Percentiles rank a stretch among this genome's conserved stretches.
These are phyloP conservation scores for Rotaria socialis DNA, from an alignment of 2,888 invertebrate genomes.

Conservation along the genomic window DNA sequence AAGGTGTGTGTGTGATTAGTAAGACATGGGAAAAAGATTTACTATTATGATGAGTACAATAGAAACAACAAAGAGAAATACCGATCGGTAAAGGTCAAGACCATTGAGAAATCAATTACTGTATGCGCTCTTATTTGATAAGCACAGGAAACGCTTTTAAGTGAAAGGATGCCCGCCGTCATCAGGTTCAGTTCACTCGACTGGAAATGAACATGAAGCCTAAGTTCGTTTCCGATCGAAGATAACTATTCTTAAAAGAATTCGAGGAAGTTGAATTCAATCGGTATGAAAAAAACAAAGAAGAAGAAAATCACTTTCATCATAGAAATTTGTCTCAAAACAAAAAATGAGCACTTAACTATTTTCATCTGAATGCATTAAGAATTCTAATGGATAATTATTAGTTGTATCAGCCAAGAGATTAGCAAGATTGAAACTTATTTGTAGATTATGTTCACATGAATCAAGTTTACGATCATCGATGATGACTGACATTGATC, in stretches of 20 bases:
- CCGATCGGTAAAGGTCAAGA: slow-evolving; percentile 9
- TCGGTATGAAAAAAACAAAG: not conserved
- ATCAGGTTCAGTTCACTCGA: slow-evolving; percentile 25
- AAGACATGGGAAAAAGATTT: not conserved
- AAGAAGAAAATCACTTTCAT: not conserved
- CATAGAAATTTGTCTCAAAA: no score
- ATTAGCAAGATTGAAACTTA: no score
- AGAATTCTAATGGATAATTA: no score
- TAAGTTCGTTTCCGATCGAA: not conserved
- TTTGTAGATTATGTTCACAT: no score
- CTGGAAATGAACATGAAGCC: slow-evolving; percentile 5
- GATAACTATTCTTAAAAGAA: not conserved
- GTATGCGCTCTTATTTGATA: not conserved
- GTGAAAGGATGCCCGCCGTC: slow-evolving; percentile 32
- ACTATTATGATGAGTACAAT: slow-evolving; percentile 8
- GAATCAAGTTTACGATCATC: no score
- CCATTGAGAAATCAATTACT: not conserved
- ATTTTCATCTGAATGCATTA: no score
- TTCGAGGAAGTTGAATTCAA: not conserved
- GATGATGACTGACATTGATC: no score
- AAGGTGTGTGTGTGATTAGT: not conserved
- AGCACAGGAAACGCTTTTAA: slow-evolving; percentile 29
- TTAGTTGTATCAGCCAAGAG: no score
- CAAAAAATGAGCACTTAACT: no score
- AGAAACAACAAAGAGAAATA: not conserved